phyloP scores from a whole-genome alignment of 1,140 invertebrate genomes.

The Drosophila seguyi region DNA sequence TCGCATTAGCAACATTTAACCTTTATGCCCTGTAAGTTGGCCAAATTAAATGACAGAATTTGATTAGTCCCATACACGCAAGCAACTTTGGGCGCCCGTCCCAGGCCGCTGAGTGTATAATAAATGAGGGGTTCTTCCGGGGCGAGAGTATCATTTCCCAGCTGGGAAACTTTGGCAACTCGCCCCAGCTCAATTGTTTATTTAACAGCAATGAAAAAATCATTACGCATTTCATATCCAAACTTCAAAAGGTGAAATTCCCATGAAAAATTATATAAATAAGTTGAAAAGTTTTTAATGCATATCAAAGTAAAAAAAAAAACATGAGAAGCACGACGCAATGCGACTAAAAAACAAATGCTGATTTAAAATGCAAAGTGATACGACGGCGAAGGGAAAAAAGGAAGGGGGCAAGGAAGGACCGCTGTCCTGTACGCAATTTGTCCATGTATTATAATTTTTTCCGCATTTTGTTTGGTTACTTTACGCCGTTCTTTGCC shows the following conservation, averaged over 20 bases:
- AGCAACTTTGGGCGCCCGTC: constrained; percentile 32
- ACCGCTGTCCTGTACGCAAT: constrained; percentile 48
- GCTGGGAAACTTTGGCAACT: constrained; percentile 55
- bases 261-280: constrained; percentile 61
- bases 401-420: neutral
- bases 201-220: constrained; percentile 80
- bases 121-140: constrained; percentile 23
- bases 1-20: constrained; percentile 65
- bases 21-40: constrained; percentile 54
- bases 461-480: constrained; percentile 37
- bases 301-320: constrained; percentile 48
- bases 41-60: constrained; percentile 71
- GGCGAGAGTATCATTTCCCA: constrained; percentile 31
- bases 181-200: constrained; percentile 63
- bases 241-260: constrained; percentile 75
- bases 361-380: constrained; percentile 71
- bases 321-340: constrained; percentile 12
- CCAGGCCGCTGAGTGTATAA: constrained; percentile 16
- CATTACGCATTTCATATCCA: constrained; percentile 72
- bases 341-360: constrained; percentile 32
- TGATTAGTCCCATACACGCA: constrained; percentile 70
- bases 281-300: constrained; percentile 71
- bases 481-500: constrained; percentile 19
- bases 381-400: constrained; percentile 37
- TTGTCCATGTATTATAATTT: constrained; percentile 56